Base-by-base conservation (phyloP, 1,140 invertebrate genomes). In the Brachionus asplanchnoidis region DNA sequence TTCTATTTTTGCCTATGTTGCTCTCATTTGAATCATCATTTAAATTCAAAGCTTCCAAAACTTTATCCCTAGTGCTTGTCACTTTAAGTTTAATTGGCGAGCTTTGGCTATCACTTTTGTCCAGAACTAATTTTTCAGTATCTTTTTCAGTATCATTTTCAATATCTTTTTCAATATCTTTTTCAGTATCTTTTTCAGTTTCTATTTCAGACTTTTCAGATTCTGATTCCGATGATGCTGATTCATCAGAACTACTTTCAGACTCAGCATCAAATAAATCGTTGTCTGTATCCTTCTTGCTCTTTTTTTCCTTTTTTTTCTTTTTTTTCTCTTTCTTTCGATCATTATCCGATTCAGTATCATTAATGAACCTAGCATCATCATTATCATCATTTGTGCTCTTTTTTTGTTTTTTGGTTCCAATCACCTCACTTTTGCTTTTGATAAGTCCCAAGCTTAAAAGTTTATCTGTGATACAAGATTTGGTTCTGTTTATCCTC, bases 401-500 rank as follows among this genome's bases (percentile, higher is more conserved):
- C 12, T 82, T 68, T 17, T 28, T 65, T 56, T 80, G 53, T 9
- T 26, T 44, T 12, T 82, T 82, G 8, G 17, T 44, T 11, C 7
- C 23, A n/a, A 20, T 36, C 11, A 66, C 2, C 26, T 82, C 79
- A 46, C 79, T 60, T 36, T 82, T 82, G 28, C 28, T 65, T 11
- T 82, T 68, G 28, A 82, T 68, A 0, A 82, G 26, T 26, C 79
- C 79, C 36, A 82, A 44, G 20, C 26, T 68, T 40, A 68, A 60
- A 20, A 82, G 32, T 14, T 82, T 82, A 60, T 82, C 79, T 32
- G 40, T 65, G 5, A 82, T 82, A 12, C 36, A 44, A 65, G 53
- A 68, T 26, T 82, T 82, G 12, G 32, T 65, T 82, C 79, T 53
- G 20, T 82, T 82, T 68, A 82, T 68, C 40, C 66, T 82, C 36